These are phyloP conservation scores for Sebastiscus tertius DNA, from an alignment of 2,797 vertebrate genomes.

Conservation along the genomic window DNA sequence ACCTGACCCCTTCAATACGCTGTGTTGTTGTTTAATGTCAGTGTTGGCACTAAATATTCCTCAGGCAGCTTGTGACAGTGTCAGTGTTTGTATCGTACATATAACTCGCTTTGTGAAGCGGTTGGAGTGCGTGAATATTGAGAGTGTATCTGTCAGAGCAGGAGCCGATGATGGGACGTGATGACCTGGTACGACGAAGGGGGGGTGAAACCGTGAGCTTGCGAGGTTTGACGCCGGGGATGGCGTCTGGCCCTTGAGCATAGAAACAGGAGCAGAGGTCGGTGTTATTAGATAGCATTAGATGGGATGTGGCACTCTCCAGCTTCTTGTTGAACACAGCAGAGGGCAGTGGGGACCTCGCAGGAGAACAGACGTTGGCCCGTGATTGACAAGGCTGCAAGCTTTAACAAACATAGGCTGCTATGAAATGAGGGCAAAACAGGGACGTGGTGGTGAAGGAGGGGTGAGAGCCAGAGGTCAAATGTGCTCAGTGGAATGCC, in stretches of 20 bases:
- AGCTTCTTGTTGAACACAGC: constrained; percentile 59
- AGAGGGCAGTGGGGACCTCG: constrained; percentile 43
- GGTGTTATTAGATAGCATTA: constrained; percentile 56
- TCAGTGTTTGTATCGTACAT: background rate
- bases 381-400: constrained; percentile 62
- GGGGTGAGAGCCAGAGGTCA: constrained; percentile 43
- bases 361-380: constrained; percentile 13
- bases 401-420: constrained; percentile 46
- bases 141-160: constrained; percentile 40
- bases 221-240: constrained; percentile 6
- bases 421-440: constrained; percentile 16
- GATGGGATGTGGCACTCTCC: constrained; percentile 37
- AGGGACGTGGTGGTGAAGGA: background rate
- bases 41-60: constrained; percentile 15
- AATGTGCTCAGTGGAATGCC: constrained; percentile 39
- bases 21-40: constrained; percentile 3
- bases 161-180: constrained; percentile 36
- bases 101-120: constrained; percentile 1
- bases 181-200: constrained; percentile 36
- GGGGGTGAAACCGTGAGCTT: background rate
- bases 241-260: constrained; percentile 19
- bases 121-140: background rate
- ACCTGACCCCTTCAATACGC: background rate
- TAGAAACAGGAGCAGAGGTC: constrained; percentile 31
- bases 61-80: constrained; percentile 13